Evolutionary conservation across 2,888 invertebrate species (phyloP), one percentile per base, ranked within the genome.

Genomic region (Serripes groenlandicus): DNA sequence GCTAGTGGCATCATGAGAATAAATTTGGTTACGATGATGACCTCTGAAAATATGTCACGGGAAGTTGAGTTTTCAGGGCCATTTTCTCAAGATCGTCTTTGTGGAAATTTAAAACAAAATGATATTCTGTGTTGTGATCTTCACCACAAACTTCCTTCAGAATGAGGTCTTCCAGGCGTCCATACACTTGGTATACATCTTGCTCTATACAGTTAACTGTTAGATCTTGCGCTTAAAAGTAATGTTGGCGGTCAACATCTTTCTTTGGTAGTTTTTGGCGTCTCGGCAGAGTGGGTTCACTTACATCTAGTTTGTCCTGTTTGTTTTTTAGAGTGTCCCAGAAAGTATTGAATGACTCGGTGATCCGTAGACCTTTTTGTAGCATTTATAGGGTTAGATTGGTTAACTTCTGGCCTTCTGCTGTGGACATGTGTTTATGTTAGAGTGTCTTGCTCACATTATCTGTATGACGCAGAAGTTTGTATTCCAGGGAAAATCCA

Each of bases 401-500:
- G 7, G 42, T 11, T 74, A 49, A 4, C 30, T 42, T 32, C 35
- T 74, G 66, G 11, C 75, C 58, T 54, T 78, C 81, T 15, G 78
- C 64, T 28, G 81, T 78, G n/a, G 84, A 84, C 4, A 81, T 60
- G 26, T 81, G 75, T 23, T 37, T 72, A n/a, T 71, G 37, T 58
- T 78, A 78, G 0, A 83, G 73, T 0, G 66, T 34, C 21, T 54
- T 62, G 37, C 81, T 81, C 15, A 84, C 56, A 60, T 84, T 81
- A 52, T 84, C 81, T 11, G 75, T 78, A 62, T 84, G 81, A 9
- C 73, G 7, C 18, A 84, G 42, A 3, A 84, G 26, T 56, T 35
- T 15, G 9, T 73, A 26, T 35, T 64, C 78, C 23, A 81, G 64
- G n/a, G n/a, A 30, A 23, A 74, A 3, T 28, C 81, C 81, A 34